Conservation (phyloP, 2,113 vertebrate genomes). For the Albula goreensis region DNA sequence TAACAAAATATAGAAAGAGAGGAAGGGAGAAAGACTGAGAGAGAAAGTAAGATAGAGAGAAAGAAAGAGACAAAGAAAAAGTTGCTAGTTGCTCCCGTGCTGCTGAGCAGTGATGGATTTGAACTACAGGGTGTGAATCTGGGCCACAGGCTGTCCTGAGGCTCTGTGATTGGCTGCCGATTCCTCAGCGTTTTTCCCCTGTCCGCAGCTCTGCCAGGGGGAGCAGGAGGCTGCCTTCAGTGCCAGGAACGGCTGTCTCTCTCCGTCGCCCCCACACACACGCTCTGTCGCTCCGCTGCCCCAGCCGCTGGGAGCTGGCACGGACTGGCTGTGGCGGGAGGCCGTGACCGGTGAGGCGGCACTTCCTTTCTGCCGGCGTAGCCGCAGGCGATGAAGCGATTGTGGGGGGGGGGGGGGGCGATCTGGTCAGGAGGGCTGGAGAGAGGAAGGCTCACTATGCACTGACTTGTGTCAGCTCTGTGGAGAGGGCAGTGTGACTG, state of each 20-base stretch:
- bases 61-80: not conserved
- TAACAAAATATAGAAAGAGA: too few relatives aligned
- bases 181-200: not conserved
- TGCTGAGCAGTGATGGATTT: slow-evolving; percentile 37
- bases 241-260: not conserved
- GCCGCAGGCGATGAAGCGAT: not conserved
- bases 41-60: not conserved
- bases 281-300: not conserved
- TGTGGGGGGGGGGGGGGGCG: not conserved
- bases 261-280: not conserved
- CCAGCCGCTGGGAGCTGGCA: not conserved
- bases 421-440: not conserved
- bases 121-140: slow-evolving; percentile 38
- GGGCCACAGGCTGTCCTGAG: not conserved
- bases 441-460: not conserved
- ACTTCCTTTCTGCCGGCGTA: not conserved
- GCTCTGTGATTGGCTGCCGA: not conserved
- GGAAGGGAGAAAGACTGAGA: not conserved
- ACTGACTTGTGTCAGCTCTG: not conserved
- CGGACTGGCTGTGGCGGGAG: not conserved
- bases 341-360: not conserved
- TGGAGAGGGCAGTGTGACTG: not conserved
- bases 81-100: not conserved
- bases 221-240: not conserved
- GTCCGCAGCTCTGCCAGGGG: not conserved